Base-by-base conservation (phyloP, 1,140 invertebrate species). In the Asobara japonica region DNA sequence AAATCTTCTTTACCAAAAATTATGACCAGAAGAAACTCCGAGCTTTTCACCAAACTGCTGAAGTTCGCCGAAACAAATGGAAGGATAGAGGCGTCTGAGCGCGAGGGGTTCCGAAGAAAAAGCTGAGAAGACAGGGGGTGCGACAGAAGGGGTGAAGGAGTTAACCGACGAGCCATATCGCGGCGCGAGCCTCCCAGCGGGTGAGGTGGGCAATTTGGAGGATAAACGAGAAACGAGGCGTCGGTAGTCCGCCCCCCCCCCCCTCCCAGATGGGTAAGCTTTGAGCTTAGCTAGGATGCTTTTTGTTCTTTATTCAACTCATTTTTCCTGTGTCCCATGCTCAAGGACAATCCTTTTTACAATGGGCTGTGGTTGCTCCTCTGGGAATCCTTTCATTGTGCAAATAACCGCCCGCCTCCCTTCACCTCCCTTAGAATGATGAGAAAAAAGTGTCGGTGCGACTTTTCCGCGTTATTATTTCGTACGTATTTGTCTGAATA, bases 221-320 rank as follows among this genome's bases (percentile, higher is more conserved):
- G 73, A 75, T 77, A 77, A 75, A 77, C 67, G 74, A 69, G 74
- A 65, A 22, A 31, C 62, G 71, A 71, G 68, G 65, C 74, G 72
- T 66, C 25, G 51, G 38, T 29, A 76, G 72, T 78, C 71, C 66
- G 65, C 25, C 25, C n/a, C 18, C 56, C 25, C 25, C 7, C 5
- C n/a, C 25, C 22, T 38, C 36, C 72, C 56, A 76, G 77, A 78
- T 78, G 71, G 56, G 73, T 74, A 78, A 78, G 76, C 77, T 78
- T 78, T 45, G 33, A 76, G 76, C 72, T 67, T 69, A 76, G 76
- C 65, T n/a, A n/a, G 67, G 71, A 60, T 56, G 45, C 61, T 69
- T 74, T 74, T 74, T 60, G 45, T 73, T 67, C 65, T 69, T 67
- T 20, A 30, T 65, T 60, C 16, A 18, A 10, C 62, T 70, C 66